Conservation (phyloP, 2,797 vertebrate genomes). For the Lacerta bilineata region DNA sequence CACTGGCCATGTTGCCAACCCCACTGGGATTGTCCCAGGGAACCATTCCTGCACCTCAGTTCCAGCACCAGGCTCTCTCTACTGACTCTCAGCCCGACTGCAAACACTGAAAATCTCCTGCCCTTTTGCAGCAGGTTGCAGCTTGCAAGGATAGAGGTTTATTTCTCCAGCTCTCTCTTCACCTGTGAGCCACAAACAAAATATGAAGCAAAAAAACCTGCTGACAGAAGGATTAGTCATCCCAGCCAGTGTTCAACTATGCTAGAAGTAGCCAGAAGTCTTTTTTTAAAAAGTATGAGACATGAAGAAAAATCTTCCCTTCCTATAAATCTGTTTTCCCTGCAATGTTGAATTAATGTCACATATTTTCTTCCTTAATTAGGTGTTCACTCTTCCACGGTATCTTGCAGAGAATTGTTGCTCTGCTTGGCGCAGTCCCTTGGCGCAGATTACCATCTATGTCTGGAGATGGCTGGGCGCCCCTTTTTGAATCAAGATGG, state of each 20-base stretch:
- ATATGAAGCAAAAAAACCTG: slow-evolving; percentile 18
- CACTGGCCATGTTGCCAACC: no score
- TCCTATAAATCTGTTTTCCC: not conserved
- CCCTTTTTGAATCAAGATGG: no score
- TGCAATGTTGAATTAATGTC: not conserved
- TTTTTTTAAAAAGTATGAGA: not conserved
- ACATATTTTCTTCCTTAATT: not conserved
- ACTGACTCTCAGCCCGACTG: not conserved
- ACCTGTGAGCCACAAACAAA: slow-evolving; percentile 34
- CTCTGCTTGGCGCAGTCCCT: no score
- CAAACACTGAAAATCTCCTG: not conserved
- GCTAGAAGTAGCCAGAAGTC: not conserved
- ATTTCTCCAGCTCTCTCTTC: slow-evolving; percentile 34
- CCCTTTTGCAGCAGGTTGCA: slow-evolving; percentile 14
- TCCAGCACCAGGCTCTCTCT: not conserved
- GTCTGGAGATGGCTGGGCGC: no score
- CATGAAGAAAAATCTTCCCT: not conserved
- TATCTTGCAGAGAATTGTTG: no score
- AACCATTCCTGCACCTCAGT: not conserved
- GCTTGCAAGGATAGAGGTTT: slow-evolving; percentile 19
- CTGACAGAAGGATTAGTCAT: slow-evolving; percentile 34
- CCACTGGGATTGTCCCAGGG: no score
- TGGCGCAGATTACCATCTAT: no score
- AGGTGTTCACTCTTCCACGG: no score
- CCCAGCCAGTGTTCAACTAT: not conserved